Percentiles rank a stretch among this genome's conserved stretches.
Conservation (phyloP, 2,888 invertebrate species). For the Sipunculus nudus region DNA sequence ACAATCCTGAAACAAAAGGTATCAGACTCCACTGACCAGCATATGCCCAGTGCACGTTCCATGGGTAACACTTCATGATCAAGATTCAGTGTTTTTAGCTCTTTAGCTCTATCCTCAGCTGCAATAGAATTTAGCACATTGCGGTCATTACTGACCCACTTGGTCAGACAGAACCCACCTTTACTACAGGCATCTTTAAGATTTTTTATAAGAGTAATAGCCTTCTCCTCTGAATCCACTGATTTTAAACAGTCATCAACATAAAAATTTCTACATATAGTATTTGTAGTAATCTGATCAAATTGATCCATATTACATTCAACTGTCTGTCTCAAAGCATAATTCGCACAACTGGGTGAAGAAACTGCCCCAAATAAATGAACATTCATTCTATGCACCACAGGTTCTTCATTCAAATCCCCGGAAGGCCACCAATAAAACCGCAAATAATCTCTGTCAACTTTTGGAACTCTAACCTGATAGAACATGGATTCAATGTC, state of each 20-base stretch:
- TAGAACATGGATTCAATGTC: slow-evolving; percentile 23
- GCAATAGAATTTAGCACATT: neutral
- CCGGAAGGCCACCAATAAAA: slow-evolving; percentile 14
- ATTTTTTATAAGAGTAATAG: neutral
- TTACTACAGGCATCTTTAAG: too few species aligned
- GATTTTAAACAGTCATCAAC: slow-evolving; percentile 31
- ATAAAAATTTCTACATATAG: slow-evolving; percentile 23
- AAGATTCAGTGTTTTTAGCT: neutral
- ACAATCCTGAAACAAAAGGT: slow-evolving; percentile 20
- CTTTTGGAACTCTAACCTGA: slow-evolving; percentile 6
- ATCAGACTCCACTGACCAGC: slow-evolving; percentile 28
- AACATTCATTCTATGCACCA: slow-evolving; percentile 10
- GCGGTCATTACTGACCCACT: too few species aligned
- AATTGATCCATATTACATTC: neutral
- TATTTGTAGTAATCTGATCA: neutral
- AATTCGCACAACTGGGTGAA: slow-evolving; percentile 11
- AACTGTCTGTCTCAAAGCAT: neutral
- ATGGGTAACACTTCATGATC: neutral
- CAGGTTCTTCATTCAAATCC: neutral
- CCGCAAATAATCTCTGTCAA: slow-evolving; percentile 7
- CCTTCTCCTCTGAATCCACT: too few species aligned
- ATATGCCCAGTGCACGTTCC: slow-evolving; percentile 22
- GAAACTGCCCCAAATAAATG: slow-evolving; percentile 11
- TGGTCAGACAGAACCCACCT: too few species aligned
- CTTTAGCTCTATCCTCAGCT: neutral